Percentiles rank a stretch among this genome's conserved stretches.
Conservation (phyloP, 53 echinoderm and acorn worm genomes). For the Astropecten irregularis region DNA sequence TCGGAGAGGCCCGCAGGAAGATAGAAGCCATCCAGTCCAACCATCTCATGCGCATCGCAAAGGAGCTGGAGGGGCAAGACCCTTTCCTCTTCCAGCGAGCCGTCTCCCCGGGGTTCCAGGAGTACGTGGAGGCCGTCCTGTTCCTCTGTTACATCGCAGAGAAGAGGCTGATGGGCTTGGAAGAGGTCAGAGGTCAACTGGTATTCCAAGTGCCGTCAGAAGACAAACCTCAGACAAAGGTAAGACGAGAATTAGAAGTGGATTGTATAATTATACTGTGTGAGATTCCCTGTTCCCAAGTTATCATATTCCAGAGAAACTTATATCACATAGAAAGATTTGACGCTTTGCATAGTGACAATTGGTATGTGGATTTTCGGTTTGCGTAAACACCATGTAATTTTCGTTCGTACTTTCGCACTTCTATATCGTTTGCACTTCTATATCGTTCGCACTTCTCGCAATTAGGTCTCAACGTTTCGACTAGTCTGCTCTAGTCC, state of each 20-base stretch:
- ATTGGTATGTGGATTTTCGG: background rate
- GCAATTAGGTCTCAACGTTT: too few relatives aligned
- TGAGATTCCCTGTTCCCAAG: background rate
- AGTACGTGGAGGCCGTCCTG: conserved; percentile 87
- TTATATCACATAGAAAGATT: background rate
- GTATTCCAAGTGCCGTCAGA: conserved; percentile 22
- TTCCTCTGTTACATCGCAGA: conserved; percentile 73
- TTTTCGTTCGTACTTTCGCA: too few relatives aligned
- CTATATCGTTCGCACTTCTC: too few relatives aligned
- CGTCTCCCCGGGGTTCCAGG: conserved; percentile 83
- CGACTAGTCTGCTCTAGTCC: too few relatives aligned
- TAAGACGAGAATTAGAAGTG: too few relatives aligned
- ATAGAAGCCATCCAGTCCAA: conserved; percentile 59
- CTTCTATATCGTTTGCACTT: too few relatives aligned
- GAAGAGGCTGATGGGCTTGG: conserved; percentile 57
- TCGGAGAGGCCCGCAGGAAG: conserved; percentile 76
- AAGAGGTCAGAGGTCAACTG: conserved; percentile 62
- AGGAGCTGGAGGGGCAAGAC: conserved; percentile 81
- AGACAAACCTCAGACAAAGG: background rate
- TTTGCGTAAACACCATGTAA: too few relatives aligned
- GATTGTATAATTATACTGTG: too few relatives aligned
- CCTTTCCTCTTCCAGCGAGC: conserved; percentile 69
- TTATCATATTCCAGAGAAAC: background rate
- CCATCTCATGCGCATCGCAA: conserved; percentile 64
- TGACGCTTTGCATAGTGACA: too few relatives aligned